Conservation (phyloP, 2,797 vertebrate genomes). For the Hafferia zeledoni region DNA sequence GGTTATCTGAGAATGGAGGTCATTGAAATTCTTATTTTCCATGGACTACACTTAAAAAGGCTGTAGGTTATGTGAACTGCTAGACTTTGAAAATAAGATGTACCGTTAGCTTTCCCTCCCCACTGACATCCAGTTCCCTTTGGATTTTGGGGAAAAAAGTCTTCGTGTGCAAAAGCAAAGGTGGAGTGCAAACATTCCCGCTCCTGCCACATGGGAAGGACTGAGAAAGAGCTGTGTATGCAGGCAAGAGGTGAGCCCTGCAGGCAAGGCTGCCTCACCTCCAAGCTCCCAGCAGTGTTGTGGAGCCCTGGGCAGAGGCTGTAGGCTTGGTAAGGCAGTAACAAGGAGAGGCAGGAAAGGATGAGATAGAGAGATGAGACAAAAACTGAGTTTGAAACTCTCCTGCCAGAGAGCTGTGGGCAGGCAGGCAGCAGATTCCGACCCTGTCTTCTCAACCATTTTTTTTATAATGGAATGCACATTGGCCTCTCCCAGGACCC, state of each 20-base stretch:
- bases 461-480: neutral
- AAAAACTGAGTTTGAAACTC: neutral
- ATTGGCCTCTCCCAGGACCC: neutral
- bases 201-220: neutral
- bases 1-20: neutral
- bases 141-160: neutral
- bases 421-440: neutral
- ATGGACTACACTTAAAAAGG: neutral
- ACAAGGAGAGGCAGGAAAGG: neutral
- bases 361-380: neutral
- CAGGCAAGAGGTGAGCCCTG: neutral
- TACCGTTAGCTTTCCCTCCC: neutral
- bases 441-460: neutral
- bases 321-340: neutral
- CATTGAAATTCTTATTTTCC: constrained; percentile 47
- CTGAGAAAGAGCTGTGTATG: neutral
- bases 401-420: neutral
- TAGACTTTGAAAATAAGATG: constrained; percentile 27
- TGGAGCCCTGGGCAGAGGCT: neutral
- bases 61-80: neutral
- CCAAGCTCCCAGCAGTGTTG: neutral
- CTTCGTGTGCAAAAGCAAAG: neutral
- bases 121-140: neutral
- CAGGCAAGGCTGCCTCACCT: neutral
- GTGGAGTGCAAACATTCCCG: neutral